These are phyloP conservation scores for Borostomias antarcticus DNA, from an alignment of 2,797 vertebrate species.

Conservation along the genomic window DNA sequence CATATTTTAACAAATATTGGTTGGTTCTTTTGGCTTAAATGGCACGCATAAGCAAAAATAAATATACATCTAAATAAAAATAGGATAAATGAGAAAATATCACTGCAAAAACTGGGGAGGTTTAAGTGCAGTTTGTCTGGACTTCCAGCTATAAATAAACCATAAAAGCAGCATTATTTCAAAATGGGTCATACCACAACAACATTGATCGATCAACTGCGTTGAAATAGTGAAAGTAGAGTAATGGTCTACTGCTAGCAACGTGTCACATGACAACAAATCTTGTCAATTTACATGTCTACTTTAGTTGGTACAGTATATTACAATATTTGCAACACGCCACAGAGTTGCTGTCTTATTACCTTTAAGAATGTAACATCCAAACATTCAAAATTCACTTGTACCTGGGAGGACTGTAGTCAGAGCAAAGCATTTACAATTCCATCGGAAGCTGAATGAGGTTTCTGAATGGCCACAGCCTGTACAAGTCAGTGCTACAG, in stretches of 20 bases:
- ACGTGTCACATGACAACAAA: conserved; percentile 25
- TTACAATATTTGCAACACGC: conserved; percentile 26
- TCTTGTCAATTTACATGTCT: conserved; percentile 15
- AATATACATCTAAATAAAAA: conserved; percentile 35
- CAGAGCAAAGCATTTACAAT: conserved; percentile 32
- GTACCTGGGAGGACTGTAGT: conserved; percentile 19
- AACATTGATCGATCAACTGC: conserved; percentile 20
- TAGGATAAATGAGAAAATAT: conserved; percentile 25
- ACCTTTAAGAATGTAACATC: conserved; percentile 12
- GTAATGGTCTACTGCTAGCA: conserved; percentile 31
- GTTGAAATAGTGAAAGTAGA: neutral
- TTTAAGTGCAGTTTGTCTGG: conserved; percentile 43
- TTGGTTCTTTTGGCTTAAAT: conserved; percentile 37
- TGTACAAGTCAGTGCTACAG: conserved; percentile 4
- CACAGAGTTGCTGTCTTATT: conserved; percentile 10
- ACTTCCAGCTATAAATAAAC: conserved; percentile 14
- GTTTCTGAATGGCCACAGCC: neutral
- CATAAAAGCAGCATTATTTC: conserved; percentile 36
- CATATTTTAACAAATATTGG: conserved; percentile 13
- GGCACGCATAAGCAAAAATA: conserved; percentile 16
- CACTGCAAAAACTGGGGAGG: conserved; percentile 29
- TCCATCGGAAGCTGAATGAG: conserved; percentile 17
- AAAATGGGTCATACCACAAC: conserved; percentile 14
- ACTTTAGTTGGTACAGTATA: conserved; percentile 19
- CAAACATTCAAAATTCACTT: conserved; percentile 3